phyloP scores from a whole-genome alignment of 2,113 vertebrate genomes.

The Melanotaenia duboulayi region DNA sequence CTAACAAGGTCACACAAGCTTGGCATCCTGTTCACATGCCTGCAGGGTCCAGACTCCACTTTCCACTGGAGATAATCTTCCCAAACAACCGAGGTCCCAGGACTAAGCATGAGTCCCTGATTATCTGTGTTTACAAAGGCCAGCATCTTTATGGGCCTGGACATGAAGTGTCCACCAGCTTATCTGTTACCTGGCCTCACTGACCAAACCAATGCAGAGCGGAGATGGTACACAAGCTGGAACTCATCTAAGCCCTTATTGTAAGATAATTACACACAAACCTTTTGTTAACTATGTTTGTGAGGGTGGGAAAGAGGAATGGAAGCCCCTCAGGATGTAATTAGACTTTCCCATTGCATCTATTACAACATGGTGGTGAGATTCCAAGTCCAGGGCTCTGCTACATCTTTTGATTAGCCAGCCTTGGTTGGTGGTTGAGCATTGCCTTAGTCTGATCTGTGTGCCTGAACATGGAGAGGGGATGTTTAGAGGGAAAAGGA shows the following conservation, averaged over 20 bases:
- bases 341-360: slow-evolving; percentile 47
- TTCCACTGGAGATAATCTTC: slow-evolving; percentile 71
- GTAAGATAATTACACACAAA: slow-evolving; percentile 19
- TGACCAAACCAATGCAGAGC: slow-evolving; percentile 21
- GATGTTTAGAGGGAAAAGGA: slow-evolving; percentile 33
- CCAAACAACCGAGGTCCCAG: slow-evolving; percentile 62
- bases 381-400: slow-evolving; percentile 46
- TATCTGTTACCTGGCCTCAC: slow-evolving; percentile 65
- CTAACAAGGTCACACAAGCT: slow-evolving; percentile 69
- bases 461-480: slow-evolving; percentile 42
- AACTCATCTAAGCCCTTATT: neutral
- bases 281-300: slow-evolving; percentile 21
- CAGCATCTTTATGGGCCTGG: slow-evolving; percentile 21
- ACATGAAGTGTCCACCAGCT: slow-evolving; percentile 41
- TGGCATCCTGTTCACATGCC: slow-evolving; percentile 54
- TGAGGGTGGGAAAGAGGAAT: slow-evolving; percentile 24
- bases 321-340: slow-evolving; percentile 54
- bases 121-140: slow-evolving; percentile 74
- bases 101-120: slow-evolving; percentile 64
- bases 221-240: slow-evolving; percentile 52
- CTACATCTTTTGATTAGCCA: slow-evolving; percentile 68
- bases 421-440: slow-evolving; percentile 28
- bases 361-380: slow-evolving; percentile 33
- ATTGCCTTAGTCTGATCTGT: slow-evolving; percentile 21
- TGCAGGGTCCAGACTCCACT: slow-evolving; percentile 59